Evolutionary conservation across 2,888 invertebrate genomes (phyloP).

Genomic region (Hyppa rectilinea): DNA sequence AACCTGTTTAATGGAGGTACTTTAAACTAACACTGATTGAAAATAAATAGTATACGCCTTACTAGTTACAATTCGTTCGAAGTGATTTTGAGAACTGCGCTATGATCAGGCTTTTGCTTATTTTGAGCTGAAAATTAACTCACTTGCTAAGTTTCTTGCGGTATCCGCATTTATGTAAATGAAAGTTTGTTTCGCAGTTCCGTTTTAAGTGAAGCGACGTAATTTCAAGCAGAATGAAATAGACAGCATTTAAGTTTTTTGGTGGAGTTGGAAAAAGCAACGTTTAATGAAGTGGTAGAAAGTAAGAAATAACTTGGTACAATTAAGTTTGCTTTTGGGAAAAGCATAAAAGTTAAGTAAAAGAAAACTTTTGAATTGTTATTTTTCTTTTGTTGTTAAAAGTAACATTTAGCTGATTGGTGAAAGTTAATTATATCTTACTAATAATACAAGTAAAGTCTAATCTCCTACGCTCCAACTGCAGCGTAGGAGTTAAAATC

Average conservation of each 20-base stretch:
- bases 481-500: too few relatives aligned
- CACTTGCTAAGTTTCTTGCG: constrained; percentile 42
- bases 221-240: constrained; percentile 50
- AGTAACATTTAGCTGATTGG: neutral
- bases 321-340: constrained; percentile 16
- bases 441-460: too few relatives aligned
- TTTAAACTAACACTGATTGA: constrained; percentile 31
- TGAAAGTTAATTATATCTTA: neutral
- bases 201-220: constrained; percentile 46
- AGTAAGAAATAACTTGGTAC: constrained; percentile 20
- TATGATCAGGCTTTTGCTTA: constrained; percentile 48
- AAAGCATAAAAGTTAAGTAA: neutral
- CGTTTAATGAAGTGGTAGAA: constrained; percentile 20
- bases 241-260: constrained; percentile 37
- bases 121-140: constrained; percentile 47
- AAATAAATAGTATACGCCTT: constrained; percentile 30
- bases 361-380: constrained; percentile 1
- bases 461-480: too few relatives aligned
- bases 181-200: constrained; percentile 55
- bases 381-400: neutral
- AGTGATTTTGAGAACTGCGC: constrained; percentile 24
- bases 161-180: constrained; percentile 62
- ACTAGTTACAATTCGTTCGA: constrained; percentile 51
- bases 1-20: too few relatives aligned
- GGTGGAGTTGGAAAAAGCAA: constrained; percentile 17